phyloP scores from a whole-genome alignment of 1,140 invertebrate genomes.

The Nasonia vitripennis region DNA sequence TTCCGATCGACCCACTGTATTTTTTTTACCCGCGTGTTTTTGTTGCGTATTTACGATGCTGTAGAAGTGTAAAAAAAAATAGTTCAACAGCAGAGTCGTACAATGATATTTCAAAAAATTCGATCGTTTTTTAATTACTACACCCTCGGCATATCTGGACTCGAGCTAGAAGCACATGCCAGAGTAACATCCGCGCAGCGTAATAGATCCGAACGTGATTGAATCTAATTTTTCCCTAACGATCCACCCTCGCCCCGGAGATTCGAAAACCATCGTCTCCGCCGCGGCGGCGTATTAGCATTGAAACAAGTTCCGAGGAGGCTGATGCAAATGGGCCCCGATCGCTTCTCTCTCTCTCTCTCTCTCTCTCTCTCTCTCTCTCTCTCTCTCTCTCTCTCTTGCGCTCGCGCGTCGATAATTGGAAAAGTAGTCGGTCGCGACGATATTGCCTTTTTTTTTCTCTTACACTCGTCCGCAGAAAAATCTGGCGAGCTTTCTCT shows the following conservation, averaged over 20 bases:
- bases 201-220: neutral
- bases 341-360: neutral
- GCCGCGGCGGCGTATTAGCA: neutral
- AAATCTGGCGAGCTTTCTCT: neutral
- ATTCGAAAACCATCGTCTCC: constrained; percentile 5
- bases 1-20: no score
- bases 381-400: neutral
- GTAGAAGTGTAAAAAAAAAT: no score
- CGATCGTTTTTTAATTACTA: constrained; percentile 38
- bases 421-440: constrained; percentile 4
- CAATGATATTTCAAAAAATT: no score
- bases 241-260: neutral
- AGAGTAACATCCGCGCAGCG: neutral
- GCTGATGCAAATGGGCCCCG: neutral
- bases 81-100: no score
- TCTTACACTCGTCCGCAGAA: neutral
- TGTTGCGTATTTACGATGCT: no score
- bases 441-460: neutral
- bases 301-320: constrained; percentile 38
- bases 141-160: neutral
- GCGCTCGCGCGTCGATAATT: constrained; percentile 11
- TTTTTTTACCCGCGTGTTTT: no score
- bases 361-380: neutral
- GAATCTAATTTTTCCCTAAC: constrained; percentile 27
- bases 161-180: neutral